Evolutionary conservation across 2,888 invertebrate genomes (phyloP), one percentile per base, ranked within the genome.

Genomic region (Bembecia ichneumoniformis): DNA sequence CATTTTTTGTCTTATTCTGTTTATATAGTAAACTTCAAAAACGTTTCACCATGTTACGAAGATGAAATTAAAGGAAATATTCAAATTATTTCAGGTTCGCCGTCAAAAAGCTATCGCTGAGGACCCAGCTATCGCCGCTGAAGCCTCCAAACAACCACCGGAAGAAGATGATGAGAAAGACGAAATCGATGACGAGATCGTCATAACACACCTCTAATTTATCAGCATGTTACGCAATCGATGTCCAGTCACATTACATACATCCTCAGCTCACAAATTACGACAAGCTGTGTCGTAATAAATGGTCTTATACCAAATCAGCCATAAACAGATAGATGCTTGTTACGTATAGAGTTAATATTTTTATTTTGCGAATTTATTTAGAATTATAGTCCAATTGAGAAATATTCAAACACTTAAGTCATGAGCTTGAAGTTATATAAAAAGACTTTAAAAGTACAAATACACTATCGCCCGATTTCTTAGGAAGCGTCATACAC

Each of bases 151-250:
- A 52, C 90, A 89, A 55, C 91, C 91, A 43, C 88, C 91, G 15
- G 94, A 94, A 73, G 95, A 95, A 77, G 94, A 94, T 52, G 95
- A 95, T 70, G 95, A 95, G 72, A 93, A 93, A 70, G 95, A 95
- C 78, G 95, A 95, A 77, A 92, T 95, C 64, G 95, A 95, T 82
- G 95, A 95, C 74, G 94, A 95, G 72, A 94, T 95, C 74, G 92
- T 94, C 73, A 92, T 95, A 69, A 95, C 95, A 57, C 94, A 94
- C 79, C 90, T 95, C 71, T 95, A 92, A 73, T 57, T 49, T 47
- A 40, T 28, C 28, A 28, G 7, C 28, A 28, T 28, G 9, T 28
- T 0, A 13, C 40, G 40, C 40, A n/a, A n/a, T 11, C n/a, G 13
- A 40, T 14, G 40, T 14, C 11, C 3, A 4, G 11, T 7, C 40